Evolutionary conservation across 2,797 vertebrate species (phyloP).

Genomic region (Eulemur coronatus): DNA sequence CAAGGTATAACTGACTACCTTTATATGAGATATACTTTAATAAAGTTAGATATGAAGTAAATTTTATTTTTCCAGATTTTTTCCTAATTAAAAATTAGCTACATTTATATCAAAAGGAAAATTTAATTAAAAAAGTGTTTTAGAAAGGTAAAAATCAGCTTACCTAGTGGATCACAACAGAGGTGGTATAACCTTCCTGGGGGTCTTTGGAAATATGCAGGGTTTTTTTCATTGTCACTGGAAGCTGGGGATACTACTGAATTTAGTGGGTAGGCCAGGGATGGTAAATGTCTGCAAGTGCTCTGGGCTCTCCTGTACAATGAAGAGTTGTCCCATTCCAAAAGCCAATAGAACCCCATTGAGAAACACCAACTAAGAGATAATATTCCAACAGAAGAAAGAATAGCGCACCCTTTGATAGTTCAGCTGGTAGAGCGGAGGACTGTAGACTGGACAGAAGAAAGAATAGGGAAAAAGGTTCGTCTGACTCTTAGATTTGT

Average conservation of each 20-base stretch:
- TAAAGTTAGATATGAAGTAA: slow-evolving; percentile 21
- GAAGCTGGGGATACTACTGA: not conserved
- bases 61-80: not conserved
- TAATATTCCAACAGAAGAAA: not conserved
- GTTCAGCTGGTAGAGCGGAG: slow-evolving; percentile 87
- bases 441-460: slow-evolving; percentile 53
- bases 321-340: not conserved
- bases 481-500: not conserved
- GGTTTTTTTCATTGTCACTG: not conserved
- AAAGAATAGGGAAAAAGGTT: not conserved
- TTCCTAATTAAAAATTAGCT: slow-evolving; percentile 24
- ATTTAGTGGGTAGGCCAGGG: not conserved
- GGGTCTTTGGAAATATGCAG: not conserved
- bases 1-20: not conserved
- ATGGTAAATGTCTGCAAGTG: not conserved
- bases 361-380: not conserved
- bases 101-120: not conserved
- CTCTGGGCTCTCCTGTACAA: not conserved
- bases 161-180: not conserved
- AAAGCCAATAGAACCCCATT: not conserved
- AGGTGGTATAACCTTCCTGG: not conserved
- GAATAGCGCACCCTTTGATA: slow-evolving; percentile 86
- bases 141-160: not conserved
- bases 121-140: not conserved
- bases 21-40: not conserved